Evolutionary conservation across 2,888 invertebrate species (phyloP).

Genomic region (Lutraria lutraria): DNA sequence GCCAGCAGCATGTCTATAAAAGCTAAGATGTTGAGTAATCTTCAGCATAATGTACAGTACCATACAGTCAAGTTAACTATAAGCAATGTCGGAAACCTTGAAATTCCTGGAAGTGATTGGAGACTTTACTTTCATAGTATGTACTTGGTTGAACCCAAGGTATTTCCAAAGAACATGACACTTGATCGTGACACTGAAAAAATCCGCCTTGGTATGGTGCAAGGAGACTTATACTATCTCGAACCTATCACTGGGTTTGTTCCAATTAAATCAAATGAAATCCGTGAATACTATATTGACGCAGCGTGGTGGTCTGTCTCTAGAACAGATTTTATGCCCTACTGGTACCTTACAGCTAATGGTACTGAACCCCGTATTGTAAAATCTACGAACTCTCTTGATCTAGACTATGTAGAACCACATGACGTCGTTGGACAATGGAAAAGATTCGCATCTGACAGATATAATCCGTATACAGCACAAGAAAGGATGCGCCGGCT

Average conservation of each 20-base stretch:
- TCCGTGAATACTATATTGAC: slow-evolving; percentile 55
- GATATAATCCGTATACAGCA: slow-evolving; percentile 77
- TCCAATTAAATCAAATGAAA: slow-evolving; percentile 51
- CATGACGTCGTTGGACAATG: slow-evolving; percentile 75
- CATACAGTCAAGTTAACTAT: slow-evolving; percentile 61
- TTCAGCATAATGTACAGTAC: slow-evolving; percentile 41
- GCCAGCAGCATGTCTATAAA: slow-evolving; percentile 55
- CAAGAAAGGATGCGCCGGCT: slow-evolving; percentile 58
- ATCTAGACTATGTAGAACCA: slow-evolving; percentile 70
- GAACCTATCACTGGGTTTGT: slow-evolving; percentile 68
- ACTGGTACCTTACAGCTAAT: slow-evolving; percentile 76
- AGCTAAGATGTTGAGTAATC: slow-evolving; percentile 66
- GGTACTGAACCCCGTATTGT: slow-evolving; percentile 68
- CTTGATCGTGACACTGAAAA: slow-evolving; percentile 59
- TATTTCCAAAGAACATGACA: slow-evolving; percentile 66
- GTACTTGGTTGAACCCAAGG: slow-evolving; percentile 75
- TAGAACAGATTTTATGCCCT: slow-evolving; percentile 76
- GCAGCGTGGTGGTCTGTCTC: slow-evolving; percentile 72
- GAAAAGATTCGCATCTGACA: slow-evolving; percentile 73
- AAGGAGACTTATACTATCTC: slow-evolving; percentile 73
- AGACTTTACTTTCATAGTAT: slow-evolving; percentile 79
- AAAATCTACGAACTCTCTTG: slow-evolving; percentile 66
- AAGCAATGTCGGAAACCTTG: slow-evolving; percentile 53
- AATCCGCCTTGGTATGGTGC: slow-evolving; percentile 67
- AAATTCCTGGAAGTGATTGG: slow-evolving; percentile 70